These are phyloP conservation scores for Toxotes chatareus DNA, from an alignment of 2,113 vertebrate genomes.

Conservation along the genomic window DNA sequence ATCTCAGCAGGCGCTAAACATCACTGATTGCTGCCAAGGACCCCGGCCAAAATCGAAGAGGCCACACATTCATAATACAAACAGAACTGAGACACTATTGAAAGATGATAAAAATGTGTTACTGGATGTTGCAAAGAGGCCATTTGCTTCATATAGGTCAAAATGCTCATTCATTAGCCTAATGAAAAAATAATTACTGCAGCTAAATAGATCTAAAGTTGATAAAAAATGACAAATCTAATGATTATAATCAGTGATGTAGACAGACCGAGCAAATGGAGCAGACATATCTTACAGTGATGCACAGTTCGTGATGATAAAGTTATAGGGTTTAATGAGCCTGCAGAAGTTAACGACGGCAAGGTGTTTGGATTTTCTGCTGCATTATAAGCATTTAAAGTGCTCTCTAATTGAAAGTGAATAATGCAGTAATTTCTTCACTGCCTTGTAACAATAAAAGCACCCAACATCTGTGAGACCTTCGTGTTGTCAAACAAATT, in stretches of 20 bases:
- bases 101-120: slow-evolving; percentile 31
- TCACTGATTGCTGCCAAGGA: slow-evolving; percentile 61
- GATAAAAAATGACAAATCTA: slow-evolving; percentile 16
- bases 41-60: slow-evolving; percentile 55
- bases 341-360: slow-evolving; percentile 37
- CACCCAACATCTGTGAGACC: slow-evolving; percentile 59
- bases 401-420: slow-evolving; percentile 69
- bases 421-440: slow-evolving; percentile 58
- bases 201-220: slow-evolving; percentile 29
- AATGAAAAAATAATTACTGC: slow-evolving; percentile 41
- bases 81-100: slow-evolving; percentile 41
- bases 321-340: slow-evolving; percentile 52
- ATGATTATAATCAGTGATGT: slow-evolving; percentile 40
- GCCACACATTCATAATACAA: slow-evolving; percentile 61
- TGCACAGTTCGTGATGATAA: slow-evolving; percentile 36
- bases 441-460: slow-evolving; percentile 62
- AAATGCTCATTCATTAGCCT: slow-evolving; percentile 24
- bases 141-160: slow-evolving; percentile 28
- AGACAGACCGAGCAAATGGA: slow-evolving; percentile 33
- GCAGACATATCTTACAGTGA: slow-evolving; percentile 10
- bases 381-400: slow-evolving; percentile 45
- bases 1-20: slow-evolving; percentile 69
- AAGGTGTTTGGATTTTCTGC: slow-evolving; percentile 46
- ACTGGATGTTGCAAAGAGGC: slow-evolving; percentile 6
- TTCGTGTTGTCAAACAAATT: slow-evolving; percentile 71